A percentile compares a stretch with the other conserved stretches of the same genome.
Conservation (phyloP, 2,113 vertebrate genomes). For the Rhinolophus sinicus region DNA sequence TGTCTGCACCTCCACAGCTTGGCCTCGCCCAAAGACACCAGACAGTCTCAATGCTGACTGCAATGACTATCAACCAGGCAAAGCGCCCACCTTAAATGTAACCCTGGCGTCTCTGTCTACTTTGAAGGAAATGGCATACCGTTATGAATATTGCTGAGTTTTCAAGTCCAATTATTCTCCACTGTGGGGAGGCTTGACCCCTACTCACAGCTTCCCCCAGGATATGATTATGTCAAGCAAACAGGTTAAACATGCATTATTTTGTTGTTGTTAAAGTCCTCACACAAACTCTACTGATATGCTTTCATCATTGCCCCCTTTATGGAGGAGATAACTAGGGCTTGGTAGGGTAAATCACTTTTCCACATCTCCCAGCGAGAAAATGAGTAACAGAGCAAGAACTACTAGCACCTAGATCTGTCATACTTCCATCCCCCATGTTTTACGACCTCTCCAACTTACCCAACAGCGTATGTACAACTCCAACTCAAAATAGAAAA, state of each 20-base stretch:
- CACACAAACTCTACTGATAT: neutral
- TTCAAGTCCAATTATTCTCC: neutral
- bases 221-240: neutral
- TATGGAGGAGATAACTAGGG: neutral
- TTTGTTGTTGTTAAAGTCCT: neutral
- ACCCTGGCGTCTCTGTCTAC: fast-evolving
- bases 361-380: neutral
- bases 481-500: neutral
- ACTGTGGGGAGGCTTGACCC: neutral
- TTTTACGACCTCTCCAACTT: neutral
- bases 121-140: neutral
- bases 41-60: neutral
- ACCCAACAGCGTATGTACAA: neutral
- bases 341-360: neutral
- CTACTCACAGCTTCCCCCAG: neutral
- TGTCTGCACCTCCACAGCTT: neutral
- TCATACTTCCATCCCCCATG: neutral
- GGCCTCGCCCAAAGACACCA: neutral
- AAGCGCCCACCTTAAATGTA: neutral
- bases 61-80: neutral
- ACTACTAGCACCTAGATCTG: neutral
- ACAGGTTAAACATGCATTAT: neutral
- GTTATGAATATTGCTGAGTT: neutral
- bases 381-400: neutral
- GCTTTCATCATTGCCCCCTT: neutral